Conservation (phyloP, 1,140 invertebrate species). For the Drosophila subobscura region DNA sequence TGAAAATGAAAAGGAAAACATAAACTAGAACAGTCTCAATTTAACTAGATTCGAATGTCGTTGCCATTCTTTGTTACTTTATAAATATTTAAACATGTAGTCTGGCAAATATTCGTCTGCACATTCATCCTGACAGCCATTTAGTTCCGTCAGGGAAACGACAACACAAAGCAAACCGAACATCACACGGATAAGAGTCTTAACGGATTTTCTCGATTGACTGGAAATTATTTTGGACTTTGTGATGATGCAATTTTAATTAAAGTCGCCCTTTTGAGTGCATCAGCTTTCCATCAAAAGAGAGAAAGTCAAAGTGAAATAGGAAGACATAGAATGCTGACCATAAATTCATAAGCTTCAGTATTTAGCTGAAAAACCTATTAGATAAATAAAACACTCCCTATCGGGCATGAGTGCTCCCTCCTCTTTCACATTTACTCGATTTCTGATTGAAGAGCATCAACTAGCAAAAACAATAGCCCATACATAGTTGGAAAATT, state of each 20-base stretch:
- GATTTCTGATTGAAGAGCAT: conserved; percentile 54
- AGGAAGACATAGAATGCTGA: too few species aligned
- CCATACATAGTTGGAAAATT: conserved; percentile 13
- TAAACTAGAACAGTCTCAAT: conserved; percentile 29
- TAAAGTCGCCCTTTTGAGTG: conserved; percentile 1
- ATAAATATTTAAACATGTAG: conserved; percentile 52
- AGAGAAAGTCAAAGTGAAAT: background rate
- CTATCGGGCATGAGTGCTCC: conserved; percentile 10
- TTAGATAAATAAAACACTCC: conserved; percentile 8
- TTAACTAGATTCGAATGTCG: conserved; percentile 42
- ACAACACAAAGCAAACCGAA: conserved; percentile 11
- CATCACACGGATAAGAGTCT: conserved; percentile 12
- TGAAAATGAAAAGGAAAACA: conserved; percentile 5
- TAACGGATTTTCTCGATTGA: conserved; percentile 18
- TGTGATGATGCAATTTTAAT: conserved; percentile 11
- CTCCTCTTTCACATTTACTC: conserved; percentile 35
- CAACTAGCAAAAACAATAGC: conserved; percentile 30
- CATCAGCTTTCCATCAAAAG: background rate
- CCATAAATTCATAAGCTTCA: too few species aligned
- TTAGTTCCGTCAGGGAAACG: too few species aligned
- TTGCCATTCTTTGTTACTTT: conserved; percentile 18
- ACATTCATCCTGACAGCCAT: conserved; percentile 7
- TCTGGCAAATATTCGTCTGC: conserved; percentile 23
- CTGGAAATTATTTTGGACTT: background rate
- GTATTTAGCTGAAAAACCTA: background rate